Base-by-base conservation (phyloP, 2,888 invertebrate genomes). In the Lasioglossum villosulum region DNA sequence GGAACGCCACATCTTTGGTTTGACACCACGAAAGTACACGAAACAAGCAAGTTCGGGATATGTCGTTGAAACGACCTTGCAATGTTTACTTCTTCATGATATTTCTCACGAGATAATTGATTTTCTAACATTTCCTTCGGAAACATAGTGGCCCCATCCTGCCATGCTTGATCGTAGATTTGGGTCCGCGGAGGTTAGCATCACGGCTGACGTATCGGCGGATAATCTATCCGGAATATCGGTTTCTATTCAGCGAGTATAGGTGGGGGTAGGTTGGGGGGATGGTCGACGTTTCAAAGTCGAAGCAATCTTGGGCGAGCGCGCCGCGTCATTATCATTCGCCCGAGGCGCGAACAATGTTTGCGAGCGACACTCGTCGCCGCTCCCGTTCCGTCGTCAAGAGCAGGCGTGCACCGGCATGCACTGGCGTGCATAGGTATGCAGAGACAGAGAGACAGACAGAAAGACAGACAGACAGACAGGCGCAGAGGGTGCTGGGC, bases 241-340 rank as follows among this genome's bases (percentile, higher is more conserved):
- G 37, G 23, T 23, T 37, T 37, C 37, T 30, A 30, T 34, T 19
- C 68, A 23, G 0, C 23, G 23, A 37, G 37, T 45, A 6, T 0
- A 8, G 19, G 10, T 8, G 8, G 2, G 12, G 10, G 4, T 1
- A 2, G 14, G 59, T 12, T 14, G 23, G 10, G 10, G 8, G 37
- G 4, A n/a, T 23, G 68, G 37, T 39, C 23, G 68, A 39, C 23
- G 12, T 34, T 34, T 72, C 75, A 71, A 83, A 75, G 75, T 80
- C 75, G 80, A 81, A 83, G 73, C 76, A 82, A 83, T 83, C 76
- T 74, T 63, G 19, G 39, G 42, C 75, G 39, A 63, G 45, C 34
- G 30, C 72, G 30, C 19, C 72, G 48, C 76, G 72, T 66, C 71
- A 68, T 80, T 72, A 72, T 75, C 72, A 37, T 34, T 52, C 80